phyloP scores from a whole-genome alignment of 2,113 vertebrate genomes.

The Heterocephalus glaber region DNA sequence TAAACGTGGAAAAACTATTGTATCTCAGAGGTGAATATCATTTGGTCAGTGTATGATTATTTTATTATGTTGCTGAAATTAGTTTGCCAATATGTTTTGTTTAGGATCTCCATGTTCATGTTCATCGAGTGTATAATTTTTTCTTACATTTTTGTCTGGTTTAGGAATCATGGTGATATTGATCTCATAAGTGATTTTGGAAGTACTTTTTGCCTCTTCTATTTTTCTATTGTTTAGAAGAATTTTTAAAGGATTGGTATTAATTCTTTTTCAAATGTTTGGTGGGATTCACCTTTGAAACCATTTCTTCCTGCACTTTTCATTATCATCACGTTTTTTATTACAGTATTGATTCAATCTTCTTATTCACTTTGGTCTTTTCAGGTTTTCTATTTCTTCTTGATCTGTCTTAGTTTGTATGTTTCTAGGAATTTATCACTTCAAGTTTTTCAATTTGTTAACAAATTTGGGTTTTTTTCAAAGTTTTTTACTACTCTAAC shows the following conservation, averaged over 20 bases:
- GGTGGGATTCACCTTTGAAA: neutral
- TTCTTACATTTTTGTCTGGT: too few relatives aligned
- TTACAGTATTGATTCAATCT: neutral
- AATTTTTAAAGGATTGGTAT: neutral
- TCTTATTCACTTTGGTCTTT: neutral
- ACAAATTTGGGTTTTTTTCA: neutral
- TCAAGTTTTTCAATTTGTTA: neutral
- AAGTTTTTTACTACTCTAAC: neutral
- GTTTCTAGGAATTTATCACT: neutral
- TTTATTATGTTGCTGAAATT: too few relatives aligned
- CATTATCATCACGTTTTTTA: neutral
- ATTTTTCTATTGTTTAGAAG: neutral
- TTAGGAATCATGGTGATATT: neutral
- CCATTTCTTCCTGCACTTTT: neutral
- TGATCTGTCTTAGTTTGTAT: neutral
- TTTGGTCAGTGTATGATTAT: neutral
- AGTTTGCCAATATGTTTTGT: too few relatives aligned
- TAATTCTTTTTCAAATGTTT: neutral
- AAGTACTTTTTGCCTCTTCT: neutral
- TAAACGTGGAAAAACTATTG: neutral
- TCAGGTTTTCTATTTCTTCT: neutral
- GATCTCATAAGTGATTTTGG: neutral
- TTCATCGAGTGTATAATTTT: too few relatives aligned
- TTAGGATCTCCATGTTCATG: neutral
- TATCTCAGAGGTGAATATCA: neutral